Evolutionary conservation across 1,140 invertebrate genomes (phyloP).

Genomic region (Sinonovacula constricta): DNA sequence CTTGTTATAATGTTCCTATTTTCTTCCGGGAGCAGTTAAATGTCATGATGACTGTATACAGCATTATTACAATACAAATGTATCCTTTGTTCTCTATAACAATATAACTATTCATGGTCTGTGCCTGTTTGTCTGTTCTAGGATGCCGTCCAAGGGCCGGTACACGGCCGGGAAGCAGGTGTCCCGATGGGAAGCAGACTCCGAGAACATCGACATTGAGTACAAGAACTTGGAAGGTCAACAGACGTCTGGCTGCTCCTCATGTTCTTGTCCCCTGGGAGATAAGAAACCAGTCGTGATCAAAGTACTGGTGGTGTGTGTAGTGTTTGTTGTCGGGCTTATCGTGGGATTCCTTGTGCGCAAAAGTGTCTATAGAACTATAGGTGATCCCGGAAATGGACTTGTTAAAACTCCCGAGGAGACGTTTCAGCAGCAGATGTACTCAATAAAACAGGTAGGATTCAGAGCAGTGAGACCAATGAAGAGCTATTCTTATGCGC

Average conservation of each 20-base stretch:
- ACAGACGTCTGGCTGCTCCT: constrained; percentile 2
- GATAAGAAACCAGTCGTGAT: constrained; percentile 35
- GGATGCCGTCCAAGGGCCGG: constrained; percentile 68
- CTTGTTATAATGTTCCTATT: no score
- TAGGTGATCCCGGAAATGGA: no score
- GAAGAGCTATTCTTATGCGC: not conserved
- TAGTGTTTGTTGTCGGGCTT: constrained; percentile 40
- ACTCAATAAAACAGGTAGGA: not conserved
- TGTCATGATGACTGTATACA: no score
- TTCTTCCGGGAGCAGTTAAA: no score
- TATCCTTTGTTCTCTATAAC: no score
- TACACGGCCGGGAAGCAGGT: constrained; percentile 73
- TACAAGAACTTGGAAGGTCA: constrained; percentile 70
- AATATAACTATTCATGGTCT: no score
- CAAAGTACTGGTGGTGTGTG: constrained; percentile 15
- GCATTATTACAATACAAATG: no score
- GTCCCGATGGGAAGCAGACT: constrained; percentile 73
- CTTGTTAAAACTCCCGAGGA: not conserved
- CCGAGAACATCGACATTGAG: constrained; percentile 75
- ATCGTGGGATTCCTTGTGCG: constrained; percentile 30
- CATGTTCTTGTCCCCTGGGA: constrained; percentile 14
- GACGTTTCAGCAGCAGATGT: not conserved
- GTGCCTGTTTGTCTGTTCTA: no score
- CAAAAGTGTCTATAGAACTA: constrained; percentile 13
- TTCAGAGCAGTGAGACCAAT: not conserved